Base-by-base conservation (phyloP, 2,113 vertebrate genomes). In the Laterallus jamaicensis region DNA sequence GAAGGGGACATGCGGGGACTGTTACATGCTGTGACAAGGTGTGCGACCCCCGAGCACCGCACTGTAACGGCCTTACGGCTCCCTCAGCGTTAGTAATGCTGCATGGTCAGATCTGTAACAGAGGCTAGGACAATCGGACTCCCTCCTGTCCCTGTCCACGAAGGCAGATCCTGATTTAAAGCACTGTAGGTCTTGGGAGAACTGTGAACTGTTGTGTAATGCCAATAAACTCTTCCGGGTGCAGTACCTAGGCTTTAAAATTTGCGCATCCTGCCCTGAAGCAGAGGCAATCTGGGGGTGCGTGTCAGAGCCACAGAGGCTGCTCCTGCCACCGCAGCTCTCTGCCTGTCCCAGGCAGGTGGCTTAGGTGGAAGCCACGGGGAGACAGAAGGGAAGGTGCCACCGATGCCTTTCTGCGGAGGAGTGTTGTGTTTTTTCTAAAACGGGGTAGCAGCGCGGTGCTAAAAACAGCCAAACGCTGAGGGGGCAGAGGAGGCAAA, bases 401-500 rank as follows among this genome's bases (percentile, higher is more conserved):
- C 70, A 80, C 81, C 70, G 26, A 2, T 32, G 60, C 8, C 79
- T 80, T 26, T 63, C 59, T 12, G 28, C 28, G 35, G 50, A 91
- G 21, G n/a, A 50, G 77, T 44, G 66, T 75, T 7, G 14, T 39
- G 76, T 67, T 93, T 80, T 29, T 78, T 39, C 62, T 83, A 75
- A 95, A 92, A 79, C 4, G 29, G 73, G 60, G 35, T 91, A 40
- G 78, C 68, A 42, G n/a, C 25, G 67, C 63, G 78, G 20, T 35
- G 87, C 88, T 83, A 87, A 95, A 94, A 91, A 44, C 74, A 88
- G 85, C 44, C 71, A 22, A 92, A 82, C 4, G 75, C 8, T 87
- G 94, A 86, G 93, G 85, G 81, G 89, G 74, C 42, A 90, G 86
- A 78, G 64, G 83, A 85, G 95, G 90, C 22, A 31, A 92, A 96